A percentile compares a stretch with the other conserved stretches of the same genome.
phyloP scores from a whole-genome alignment of 2,113 vertebrate species.

The Cervus canadensis region DNA sequence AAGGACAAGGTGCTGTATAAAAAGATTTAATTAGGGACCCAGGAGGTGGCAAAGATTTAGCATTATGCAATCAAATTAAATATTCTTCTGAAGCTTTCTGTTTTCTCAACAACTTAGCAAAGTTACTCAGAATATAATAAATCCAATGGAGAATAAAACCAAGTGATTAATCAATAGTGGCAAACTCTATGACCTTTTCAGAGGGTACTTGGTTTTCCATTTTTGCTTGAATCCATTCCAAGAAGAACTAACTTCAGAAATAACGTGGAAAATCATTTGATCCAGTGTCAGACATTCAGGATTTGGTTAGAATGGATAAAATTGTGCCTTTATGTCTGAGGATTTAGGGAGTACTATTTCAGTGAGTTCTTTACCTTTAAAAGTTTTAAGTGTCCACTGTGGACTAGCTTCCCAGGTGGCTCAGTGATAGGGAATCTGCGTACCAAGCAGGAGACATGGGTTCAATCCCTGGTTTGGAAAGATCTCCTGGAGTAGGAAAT shows the following conservation, averaged over 20 bases:
- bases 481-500: background rate
- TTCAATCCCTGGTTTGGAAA: background rate
- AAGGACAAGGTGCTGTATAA: constrained; percentile 27
- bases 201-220: constrained; percentile 22
- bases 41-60: constrained; percentile 73
- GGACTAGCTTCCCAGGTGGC: background rate
- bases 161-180: constrained; percentile 57
- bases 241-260: constrained; percentile 38
- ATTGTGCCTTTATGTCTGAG: background rate
- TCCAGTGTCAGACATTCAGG: background rate
- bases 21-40: constrained; percentile 71
- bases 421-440: background rate
- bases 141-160: constrained; percentile 59
- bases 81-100: constrained; percentile 63
- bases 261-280: constrained; percentile 48
- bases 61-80: constrained; percentile 72
- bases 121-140: constrained; percentile 62
- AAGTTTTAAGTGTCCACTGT: background rate
- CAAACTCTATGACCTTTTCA: constrained; percentile 56
- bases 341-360: background rate
- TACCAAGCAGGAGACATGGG: background rate
- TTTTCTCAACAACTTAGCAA: constrained; percentile 64
- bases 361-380: background rate
- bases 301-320: constrained; percentile 22
- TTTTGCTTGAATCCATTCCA: constrained; percentile 49